phyloP scores from a whole-genome alignment of 2,888 invertebrate species.

The Temnothorax rugatulus region DNA sequence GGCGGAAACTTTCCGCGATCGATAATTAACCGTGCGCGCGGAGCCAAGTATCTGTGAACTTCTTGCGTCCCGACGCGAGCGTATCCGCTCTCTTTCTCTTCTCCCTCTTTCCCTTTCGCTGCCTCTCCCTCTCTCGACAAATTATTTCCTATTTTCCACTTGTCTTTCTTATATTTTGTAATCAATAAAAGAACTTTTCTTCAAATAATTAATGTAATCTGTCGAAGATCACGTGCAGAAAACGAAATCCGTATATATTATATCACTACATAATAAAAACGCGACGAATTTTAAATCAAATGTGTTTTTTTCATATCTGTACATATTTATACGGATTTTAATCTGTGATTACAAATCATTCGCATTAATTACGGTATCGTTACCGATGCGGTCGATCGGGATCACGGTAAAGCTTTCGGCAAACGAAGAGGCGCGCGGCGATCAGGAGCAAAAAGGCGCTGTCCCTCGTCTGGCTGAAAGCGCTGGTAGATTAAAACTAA shows the following conservation, averaged over 20 bases:
- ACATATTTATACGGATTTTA: neutral
- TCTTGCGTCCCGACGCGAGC: slow-evolving; percentile 14
- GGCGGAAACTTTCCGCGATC: slow-evolving; percentile 46
- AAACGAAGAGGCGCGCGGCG: slow-evolving; percentile 61
- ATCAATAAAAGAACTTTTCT: neutral
- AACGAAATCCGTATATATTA: neutral
- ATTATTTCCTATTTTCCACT: slow-evolving; percentile 4
- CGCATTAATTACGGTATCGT: slow-evolving; percentile 31
- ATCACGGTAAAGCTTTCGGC: slow-evolving; percentile 51
- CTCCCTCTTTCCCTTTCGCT: neutral
- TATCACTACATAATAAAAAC: neutral
- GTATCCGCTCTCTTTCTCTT: neutral
- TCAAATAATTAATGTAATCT: slow-evolving; percentile 6
- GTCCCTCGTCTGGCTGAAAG: slow-evolving; percentile 66
- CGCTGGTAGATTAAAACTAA: slow-evolving; percentile 75
- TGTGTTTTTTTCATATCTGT: neutral
- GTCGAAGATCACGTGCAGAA: neutral
- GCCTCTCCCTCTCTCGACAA: neutral
- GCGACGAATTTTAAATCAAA: neutral
- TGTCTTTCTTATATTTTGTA: neutral
- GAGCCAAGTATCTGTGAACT: slow-evolving; percentile 39
- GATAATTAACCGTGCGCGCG: slow-evolving; percentile 51
- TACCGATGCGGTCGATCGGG: slow-evolving; percentile 48
- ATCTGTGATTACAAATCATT: slow-evolving; percentile 16
- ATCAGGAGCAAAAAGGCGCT: slow-evolving; percentile 65